Conservation (phyloP, 2,888 invertebrate genomes). For the Nipponacmea schrenckii region DNA sequence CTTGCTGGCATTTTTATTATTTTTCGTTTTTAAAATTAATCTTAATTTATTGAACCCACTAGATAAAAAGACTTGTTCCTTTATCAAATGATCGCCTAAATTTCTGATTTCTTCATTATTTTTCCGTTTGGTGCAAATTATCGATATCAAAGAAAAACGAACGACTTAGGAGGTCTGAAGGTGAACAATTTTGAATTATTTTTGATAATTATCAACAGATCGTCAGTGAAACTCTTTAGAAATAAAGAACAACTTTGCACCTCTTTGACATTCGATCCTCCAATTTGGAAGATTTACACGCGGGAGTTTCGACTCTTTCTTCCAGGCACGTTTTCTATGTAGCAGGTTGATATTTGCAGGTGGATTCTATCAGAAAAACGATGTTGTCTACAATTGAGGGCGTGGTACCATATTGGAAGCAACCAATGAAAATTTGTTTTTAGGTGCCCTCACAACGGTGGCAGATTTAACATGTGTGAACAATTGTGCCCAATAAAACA, state of each 20-base stretch:
- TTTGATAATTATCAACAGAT: constrained; percentile 5
- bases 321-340: neutral
- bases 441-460: constrained; percentile 1
- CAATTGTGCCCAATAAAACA: constrained; percentile 1
- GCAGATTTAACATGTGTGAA: neutral
- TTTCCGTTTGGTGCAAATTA: constrained; percentile 2
- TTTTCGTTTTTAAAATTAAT: no score
- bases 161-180: constrained; percentile 6
- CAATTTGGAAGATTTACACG: constrained; percentile 5
- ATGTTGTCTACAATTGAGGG: neutral
- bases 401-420: neutral
- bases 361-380: neutral
- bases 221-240: neutral
- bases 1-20: no score
- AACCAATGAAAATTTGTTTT: neutral
- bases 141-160: neutral
- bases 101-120: constrained; percentile 4
- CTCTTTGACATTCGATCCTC: constrained; percentile 9
- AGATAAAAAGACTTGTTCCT: no score
- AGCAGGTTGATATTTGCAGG: neutral
- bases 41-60: no score
- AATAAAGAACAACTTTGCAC: constrained; percentile 7
- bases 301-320: neutral
- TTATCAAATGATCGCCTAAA: neutral
- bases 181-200: constrained; percentile 1